Base-by-base conservation (phyloP, 2,797 vertebrate species). In the Cossypha niveicapilla region DNA sequence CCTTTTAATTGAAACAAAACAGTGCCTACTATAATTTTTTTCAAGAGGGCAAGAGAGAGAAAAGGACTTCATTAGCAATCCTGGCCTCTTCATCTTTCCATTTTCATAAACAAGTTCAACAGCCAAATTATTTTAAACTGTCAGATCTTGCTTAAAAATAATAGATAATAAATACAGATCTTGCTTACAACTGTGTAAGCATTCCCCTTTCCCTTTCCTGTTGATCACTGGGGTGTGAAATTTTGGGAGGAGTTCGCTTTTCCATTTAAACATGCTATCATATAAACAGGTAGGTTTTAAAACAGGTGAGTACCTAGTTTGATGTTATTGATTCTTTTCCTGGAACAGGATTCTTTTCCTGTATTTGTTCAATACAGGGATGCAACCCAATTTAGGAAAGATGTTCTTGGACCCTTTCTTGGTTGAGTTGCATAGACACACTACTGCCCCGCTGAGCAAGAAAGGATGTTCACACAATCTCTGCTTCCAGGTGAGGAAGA, bases 101-200 rank as follows among this genome's bases (percentile, higher is more conserved):
- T 34, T 66, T 86, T 73, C 13, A 27, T 65, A 62, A 90, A 72
- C 60, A 88, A 88, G 62, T 67, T 86, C 30, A 82, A 88, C 51
- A 76, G 44, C 41, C 63, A 63, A 86, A 81, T 75, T 81, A 63
- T 48, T 80, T 74, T 83, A 62, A 86, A 50, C 11, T 63, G n/a
- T 25, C 48, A 47, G 18, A 39, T 39, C 37, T 39, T 39, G 37
- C 13, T 39, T 39, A 39, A 39, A 39, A 39, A 39, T 39, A 39
- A 39, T 39, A 39, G 7, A 39, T 39, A 39, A 39, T 39, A 79
- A 92, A 81, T 18, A 67, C 0, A 11, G 41, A 45, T 50, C 21
- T 50, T 56, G 7, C 77, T 93, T 65, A 57, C 0, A 2, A 53
- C 25, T 41, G 22, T 3, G 1, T 42, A 68, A 84, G 18, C 71